Evolutionary conservation across 2,113 vertebrate genomes (phyloP), one percentile per base, ranked within the genome.

Genomic region (Morone saxatilis): DNA sequence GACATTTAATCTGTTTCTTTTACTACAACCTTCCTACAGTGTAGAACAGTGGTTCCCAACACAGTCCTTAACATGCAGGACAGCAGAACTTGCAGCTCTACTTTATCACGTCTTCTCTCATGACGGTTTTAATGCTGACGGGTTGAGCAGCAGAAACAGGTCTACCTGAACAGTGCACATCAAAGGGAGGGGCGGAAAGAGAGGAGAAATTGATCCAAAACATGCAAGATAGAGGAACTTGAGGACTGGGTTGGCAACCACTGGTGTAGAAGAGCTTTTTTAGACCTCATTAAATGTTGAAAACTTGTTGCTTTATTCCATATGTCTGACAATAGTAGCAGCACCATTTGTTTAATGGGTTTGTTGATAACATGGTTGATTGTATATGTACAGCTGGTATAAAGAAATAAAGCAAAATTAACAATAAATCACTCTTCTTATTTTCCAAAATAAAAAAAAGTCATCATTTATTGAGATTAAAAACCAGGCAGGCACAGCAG

Each of bases 381-480:
- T 17, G 7, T 47, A 47, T 47, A 47, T 4, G 13, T 12, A 2
- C 31, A 31, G 31, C 31, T 31, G 31, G 31, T 67, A 50, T 31
- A 9, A n/a, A 53, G 19, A 63, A 50, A 19, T 16, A 43, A 5
- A 50, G 4, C 20, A 41, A 73, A 71, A 59, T 22, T 7, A 17
- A 20, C 9, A n/a, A 36, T 6, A 59, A 83, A 71, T 12, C 19
- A 1, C 5, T 17, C 22, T 11, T 25, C 14, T 20, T 67, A 0
- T 69, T 72, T 79, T 59, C 13, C 20, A 31, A 45, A 65, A n/a
- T 7, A 5, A 38, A 68, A 56, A 25, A 51, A 45, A 71, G n/a
- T 19, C 9, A 25, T 1, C 25, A 25, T 25, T 93, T 93, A 94
- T 92, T 94, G 45, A 94, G 59, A 19, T 68, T 83, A 72, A 85